phyloP scores from a whole-genome alignment of 2,888 invertebrate species.

The Pomacea canaliculata region DNA sequence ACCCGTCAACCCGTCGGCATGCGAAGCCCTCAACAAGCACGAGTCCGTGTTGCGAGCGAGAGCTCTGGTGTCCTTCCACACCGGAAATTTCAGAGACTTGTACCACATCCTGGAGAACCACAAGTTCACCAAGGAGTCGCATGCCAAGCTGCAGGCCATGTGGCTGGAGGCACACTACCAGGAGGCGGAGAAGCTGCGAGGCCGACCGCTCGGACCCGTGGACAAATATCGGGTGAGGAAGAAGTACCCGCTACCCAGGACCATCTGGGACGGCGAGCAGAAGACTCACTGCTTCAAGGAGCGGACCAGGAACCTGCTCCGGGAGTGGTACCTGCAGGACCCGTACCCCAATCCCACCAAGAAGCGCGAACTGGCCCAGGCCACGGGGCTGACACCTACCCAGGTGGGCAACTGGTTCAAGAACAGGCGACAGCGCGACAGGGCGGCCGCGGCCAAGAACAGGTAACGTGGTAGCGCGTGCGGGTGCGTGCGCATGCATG shows the following conservation, averaged over 20 bases:
- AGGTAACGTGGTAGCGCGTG: constrained; percentile 75
- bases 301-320: constrained; percentile 89
- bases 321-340: constrained; percentile 88
- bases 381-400: constrained; percentile 91
- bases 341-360: constrained; percentile 96
- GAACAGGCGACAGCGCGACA: constrained; percentile 87
- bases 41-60: constrained; percentile 89
- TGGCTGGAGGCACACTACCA: constrained; percentile 95
- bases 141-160: constrained; percentile 89
- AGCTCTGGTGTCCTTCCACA: constrained; percentile 90
- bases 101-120: constrained; percentile 90
- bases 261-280: constrained; percentile 96
- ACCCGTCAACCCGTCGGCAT: constrained; percentile 87
- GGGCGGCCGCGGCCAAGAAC: constrained; percentile 95
- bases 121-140: constrained; percentile 89
- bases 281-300: constrained; percentile 96
- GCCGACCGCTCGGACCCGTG: constrained; percentile 91
- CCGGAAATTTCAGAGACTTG: constrained; percentile 88
- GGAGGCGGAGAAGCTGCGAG: constrained; percentile 90
- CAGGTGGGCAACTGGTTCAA: constrained; percentile 96
- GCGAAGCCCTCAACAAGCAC: constrained; percentile 83
- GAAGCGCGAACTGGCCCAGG: constrained; percentile 89
- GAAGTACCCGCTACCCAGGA: constrained; percentile 91
- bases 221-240: constrained; percentile 93
- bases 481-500: neutral